Conservation (phyloP, 1,140 invertebrate genomes). For the Drosophila leontia region DNA sequence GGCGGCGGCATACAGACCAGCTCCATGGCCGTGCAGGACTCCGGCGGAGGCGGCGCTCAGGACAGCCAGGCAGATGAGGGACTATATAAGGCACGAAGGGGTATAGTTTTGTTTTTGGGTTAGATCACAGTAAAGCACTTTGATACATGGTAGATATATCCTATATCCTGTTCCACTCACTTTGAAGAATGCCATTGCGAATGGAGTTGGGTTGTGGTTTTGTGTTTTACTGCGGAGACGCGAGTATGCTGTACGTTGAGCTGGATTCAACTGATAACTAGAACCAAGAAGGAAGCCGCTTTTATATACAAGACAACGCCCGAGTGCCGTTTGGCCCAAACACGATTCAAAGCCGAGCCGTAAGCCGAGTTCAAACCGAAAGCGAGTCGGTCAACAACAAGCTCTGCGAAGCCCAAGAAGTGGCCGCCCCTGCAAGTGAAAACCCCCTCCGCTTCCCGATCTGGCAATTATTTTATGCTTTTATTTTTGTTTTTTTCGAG, state of each 20-base stretch:
- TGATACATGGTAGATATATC: not conserved
- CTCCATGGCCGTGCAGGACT: constrained; percentile 71
- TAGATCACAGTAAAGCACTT: constrained; percentile 4
- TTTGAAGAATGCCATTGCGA: constrained; percentile 84
- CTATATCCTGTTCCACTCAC: constrained; percentile 69
- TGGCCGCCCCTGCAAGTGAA: constrained; percentile 32
- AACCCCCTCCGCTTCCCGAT: constrained; percentile 7
- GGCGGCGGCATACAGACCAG: constrained; percentile 65
- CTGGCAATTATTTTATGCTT: constrained; percentile 76
- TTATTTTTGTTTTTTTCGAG: constrained; percentile 39
- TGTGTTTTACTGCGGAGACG: constrained; percentile 40
- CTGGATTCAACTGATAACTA: constrained; percentile 85
- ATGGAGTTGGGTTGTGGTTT: constrained; percentile 39
- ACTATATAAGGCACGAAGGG: constrained; percentile 58
- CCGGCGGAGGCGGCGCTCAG: constrained; percentile 81
- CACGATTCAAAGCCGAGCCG: constrained; percentile 49
- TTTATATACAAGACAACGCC: constrained; percentile 85
- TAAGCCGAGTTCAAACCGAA: constrained; percentile 43
- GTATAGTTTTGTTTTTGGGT: not conserved
- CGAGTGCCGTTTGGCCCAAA: constrained; percentile 53
- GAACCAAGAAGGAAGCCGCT: constrained; percentile 85
- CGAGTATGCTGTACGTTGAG: constrained; percentile 70
- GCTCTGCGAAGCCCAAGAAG: constrained; percentile 71
- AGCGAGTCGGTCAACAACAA: constrained; percentile 59
- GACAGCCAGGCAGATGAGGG: constrained; percentile 82